Evolutionary conservation across 2,888 invertebrate species (phyloP), one percentile per base, ranked within the genome.

Genomic region (Dermolepida albohirtum): DNA sequence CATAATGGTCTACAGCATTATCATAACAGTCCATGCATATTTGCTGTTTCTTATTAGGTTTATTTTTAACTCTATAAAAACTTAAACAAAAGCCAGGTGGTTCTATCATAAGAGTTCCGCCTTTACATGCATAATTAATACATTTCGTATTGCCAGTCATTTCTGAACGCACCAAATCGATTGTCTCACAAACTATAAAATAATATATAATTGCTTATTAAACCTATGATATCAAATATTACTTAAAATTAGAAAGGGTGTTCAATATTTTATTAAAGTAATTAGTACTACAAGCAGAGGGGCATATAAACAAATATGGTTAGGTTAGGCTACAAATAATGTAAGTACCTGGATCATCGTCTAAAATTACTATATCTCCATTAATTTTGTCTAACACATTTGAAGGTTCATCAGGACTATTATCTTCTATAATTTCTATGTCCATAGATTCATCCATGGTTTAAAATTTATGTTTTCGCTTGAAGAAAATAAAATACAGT

Each of bases 51-150:
- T 77, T 76, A 39, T 78, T 80, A 7, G 78, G 75, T n/a, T 78
- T 77, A 54, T 76, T 74, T 67, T 82, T 81, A 0, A 85, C 81
- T 17, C 83, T 78, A 74, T 80, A 86, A 71, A 82, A 85, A 0
- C 82, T 80, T 2, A 84, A 73, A 69, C 82, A 83, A 68, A 82
- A 82, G 43, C 76, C 76, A 11, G 81, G 85, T 14, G 88, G 87
- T 0, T 82, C 81, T 1, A 80, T 79, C 76, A 85, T 82, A 39
- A 83, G 78, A 1, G 79, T 6, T 6, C 84, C 85, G 29, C 85
- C 86, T 0, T 74, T 73, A 74, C 90, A 90, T 8, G 79, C 77
- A 41, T 85, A 85, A 79, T 90, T 90, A 6, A 90, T 84, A 72
- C 90, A 90, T 71, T 84, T 83, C 12, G 78, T 79, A 47, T 67